Conservation (phyloP, 64 coral and sea anemone genomes). For the Porites lutea region DNA sequence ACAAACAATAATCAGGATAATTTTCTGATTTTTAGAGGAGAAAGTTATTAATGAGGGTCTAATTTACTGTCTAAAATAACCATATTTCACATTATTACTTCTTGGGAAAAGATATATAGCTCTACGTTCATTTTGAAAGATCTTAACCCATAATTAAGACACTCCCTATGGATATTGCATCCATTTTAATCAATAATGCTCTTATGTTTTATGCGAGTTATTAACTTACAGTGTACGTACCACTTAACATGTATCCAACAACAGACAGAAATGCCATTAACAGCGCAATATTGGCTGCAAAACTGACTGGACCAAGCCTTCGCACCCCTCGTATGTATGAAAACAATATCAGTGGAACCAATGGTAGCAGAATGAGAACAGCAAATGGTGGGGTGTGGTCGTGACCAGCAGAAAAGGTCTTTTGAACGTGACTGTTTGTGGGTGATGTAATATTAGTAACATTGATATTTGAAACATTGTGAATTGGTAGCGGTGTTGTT, state of each 20-base stretch:
- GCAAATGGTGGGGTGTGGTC: conserved; percentile 63
- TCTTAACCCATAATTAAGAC: too few species aligned
- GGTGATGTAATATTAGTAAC: not conserved
- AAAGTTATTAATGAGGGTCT: too few species aligned
- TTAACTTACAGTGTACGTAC: conserved; percentile 55
- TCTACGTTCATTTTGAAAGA: too few species aligned
- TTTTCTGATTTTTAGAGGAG: too few species aligned
- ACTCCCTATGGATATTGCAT: too few species aligned
- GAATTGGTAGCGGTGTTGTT: not conserved
- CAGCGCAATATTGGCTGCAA: conserved; percentile 77
- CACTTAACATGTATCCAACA: conserved; percentile 93
- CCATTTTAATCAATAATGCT: too few species aligned
- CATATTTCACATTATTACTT: too few species aligned
- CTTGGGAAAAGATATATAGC: too few species aligned
- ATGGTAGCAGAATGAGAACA: conserved; percentile 71
- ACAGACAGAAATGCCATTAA: conserved; percentile 84
- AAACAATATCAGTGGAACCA: conserved; percentile 81
- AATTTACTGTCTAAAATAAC: too few species aligned
- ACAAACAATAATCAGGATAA: too few species aligned
- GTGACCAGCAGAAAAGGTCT: not conserved
- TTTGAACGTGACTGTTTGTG: not conserved
- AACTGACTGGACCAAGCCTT: conserved; percentile 90
- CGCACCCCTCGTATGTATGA: conserved; percentile 89
- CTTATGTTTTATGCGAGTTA: not conserved
- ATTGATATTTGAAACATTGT: conserved; percentile 12